These are phyloP conservation scores for Pelobates fuscus DNA, from an alignment of 2,113 vertebrate species.

Conservation along the genomic window DNA sequence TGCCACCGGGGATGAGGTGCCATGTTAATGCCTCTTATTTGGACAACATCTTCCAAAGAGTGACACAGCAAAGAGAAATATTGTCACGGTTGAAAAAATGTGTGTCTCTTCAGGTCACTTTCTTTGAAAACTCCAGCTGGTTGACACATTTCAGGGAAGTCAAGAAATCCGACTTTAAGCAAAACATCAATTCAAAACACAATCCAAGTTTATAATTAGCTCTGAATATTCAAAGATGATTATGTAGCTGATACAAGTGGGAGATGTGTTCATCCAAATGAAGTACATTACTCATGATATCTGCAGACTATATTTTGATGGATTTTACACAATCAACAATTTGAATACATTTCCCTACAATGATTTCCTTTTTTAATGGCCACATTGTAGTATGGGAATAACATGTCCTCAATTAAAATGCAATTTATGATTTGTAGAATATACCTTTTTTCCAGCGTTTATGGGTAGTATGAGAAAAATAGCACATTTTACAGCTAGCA, in stretches of 20 bases:
- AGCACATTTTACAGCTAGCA: background rate
- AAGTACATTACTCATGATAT: slow-evolving; percentile 32
- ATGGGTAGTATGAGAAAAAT: slow-evolving; percentile 6
- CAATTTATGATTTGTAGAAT: slow-evolving; percentile 30
- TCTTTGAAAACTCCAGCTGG: slow-evolving; percentile 1
- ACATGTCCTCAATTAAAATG: slow-evolving; percentile 32
- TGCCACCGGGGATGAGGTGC: slow-evolving; percentile 29
- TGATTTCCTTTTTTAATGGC: background rate
- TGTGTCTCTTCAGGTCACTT: slow-evolving; percentile 37
- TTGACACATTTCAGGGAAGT: slow-evolving; percentile 12
- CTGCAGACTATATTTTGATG: slow-evolving; percentile 22
- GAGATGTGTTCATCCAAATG: slow-evolving; percentile 21
- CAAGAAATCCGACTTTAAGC: slow-evolving; percentile 15
- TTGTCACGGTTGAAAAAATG: slow-evolving; percentile 22
- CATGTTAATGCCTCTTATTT: slow-evolving; percentile 33
- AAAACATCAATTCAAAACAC: slow-evolving; percentile 14
- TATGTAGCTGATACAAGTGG: slow-evolving; percentile 9
- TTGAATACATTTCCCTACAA: slow-evolving; percentile 11
- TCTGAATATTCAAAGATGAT: slow-evolving; percentile 5
- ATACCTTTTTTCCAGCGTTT: slow-evolving; percentile 16
- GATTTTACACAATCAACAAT: slow-evolving; percentile 11
- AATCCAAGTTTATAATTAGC: slow-evolving; percentile 5
- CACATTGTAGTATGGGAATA: slow-evolving; percentile 20
- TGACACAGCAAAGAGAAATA: slow-evolving; percentile 24
- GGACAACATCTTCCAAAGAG: slow-evolving; percentile 34